Base-by-base conservation (phyloP, 2,888 invertebrate species). In the Lasioglossum marginatum region DNA sequence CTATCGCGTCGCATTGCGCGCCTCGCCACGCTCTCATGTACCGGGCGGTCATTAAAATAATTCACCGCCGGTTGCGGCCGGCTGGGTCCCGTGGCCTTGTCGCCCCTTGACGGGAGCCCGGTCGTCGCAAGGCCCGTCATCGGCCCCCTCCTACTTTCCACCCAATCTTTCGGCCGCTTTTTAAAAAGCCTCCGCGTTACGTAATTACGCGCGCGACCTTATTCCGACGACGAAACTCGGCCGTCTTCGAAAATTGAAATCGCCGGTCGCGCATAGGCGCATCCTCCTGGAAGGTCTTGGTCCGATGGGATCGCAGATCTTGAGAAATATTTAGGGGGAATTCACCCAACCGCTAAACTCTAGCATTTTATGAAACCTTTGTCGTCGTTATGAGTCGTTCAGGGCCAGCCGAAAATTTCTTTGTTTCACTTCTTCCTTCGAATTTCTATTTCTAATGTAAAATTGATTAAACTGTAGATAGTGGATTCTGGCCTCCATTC, bases 1-100 rank as follows among this genome's bases (percentile, higher is more conserved):
- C 83, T 91, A 92, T 89, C 89, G 87, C 83, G 86, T 90, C 79
- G 86, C 86, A 82, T 89, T 85, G 82, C 82, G 83, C 88, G 80
- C 80, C 71, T 83, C 60, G 31, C 68, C 63, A 73, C 79, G 81
- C 75, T 75, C 60, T 66, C 31, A 70, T 78, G 83, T 75, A 88
- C 81, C 77, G 77, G 83, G 80, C 81, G 80, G 52, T 79, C 72
- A 52, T 86, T 81, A 82, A 82, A 87, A 83, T 86, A 83, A 87
- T 82, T 79, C 72, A 37, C 74, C n/a, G n/a, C n/a, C n/a, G n/a
- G 31, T 48, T 63, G 40, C 52, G 34, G 16, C 68, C 37, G 63
- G 14, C 31, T 48, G 74, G 8, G 16, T 5, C 27, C 10, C 57
- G 68, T 23, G 86, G 79, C 81, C 82, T 88, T 73, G 88, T 77